A percentile compares a stretch with the other conserved stretches of the same genome.
These are phyloP conservation scores for Penelope pileata DNA, from an alignment of 2,113 vertebrate species.

Conservation along the genomic window DNA sequence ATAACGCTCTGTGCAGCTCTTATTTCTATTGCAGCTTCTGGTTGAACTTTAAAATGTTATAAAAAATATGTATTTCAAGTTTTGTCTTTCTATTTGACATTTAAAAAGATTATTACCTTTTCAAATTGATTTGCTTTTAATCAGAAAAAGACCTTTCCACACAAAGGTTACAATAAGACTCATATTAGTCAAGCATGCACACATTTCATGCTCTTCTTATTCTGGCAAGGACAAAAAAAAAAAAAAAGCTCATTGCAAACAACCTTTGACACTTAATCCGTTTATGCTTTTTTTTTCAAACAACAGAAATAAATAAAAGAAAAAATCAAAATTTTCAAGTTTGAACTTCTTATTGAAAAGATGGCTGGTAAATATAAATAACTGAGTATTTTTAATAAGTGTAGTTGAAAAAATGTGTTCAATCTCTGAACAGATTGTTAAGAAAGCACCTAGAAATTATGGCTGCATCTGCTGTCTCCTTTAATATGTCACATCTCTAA, in stretches of 20 bases:
- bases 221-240: neutral
- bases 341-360: neutral
- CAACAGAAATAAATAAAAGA: neutral
- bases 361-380: neutral
- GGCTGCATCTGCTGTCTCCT: neutral
- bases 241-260: neutral
- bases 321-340: neutral
- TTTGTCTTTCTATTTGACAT: slow-evolving; percentile 33
- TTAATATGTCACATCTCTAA: neutral
- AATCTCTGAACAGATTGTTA: neutral
- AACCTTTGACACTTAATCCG: neutral
- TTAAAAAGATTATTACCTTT: slow-evolving; percentile 58
- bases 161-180: slow-evolving; percentile 43
- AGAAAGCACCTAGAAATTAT: neutral
- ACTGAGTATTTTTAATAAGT: neutral
- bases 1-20: neutral
- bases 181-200: slow-evolving; percentile 9
- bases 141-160: slow-evolving; percentile 50
- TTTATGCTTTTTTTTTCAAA: neutral
- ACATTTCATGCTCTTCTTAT: slow-evolving; percentile 17
- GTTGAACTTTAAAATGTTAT: slow-evolving; percentile 37
- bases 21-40: neutral
- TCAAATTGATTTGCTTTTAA: slow-evolving; percentile 68
- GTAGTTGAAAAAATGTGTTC: neutral
- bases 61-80: neutral